A percentile compares a stretch with the other conserved stretches of the same genome.
These are phyloP conservation scores for Phymastichus coffea DNA, from an alignment of 1,140 invertebrate genomes.

Conservation along the genomic window DNA sequence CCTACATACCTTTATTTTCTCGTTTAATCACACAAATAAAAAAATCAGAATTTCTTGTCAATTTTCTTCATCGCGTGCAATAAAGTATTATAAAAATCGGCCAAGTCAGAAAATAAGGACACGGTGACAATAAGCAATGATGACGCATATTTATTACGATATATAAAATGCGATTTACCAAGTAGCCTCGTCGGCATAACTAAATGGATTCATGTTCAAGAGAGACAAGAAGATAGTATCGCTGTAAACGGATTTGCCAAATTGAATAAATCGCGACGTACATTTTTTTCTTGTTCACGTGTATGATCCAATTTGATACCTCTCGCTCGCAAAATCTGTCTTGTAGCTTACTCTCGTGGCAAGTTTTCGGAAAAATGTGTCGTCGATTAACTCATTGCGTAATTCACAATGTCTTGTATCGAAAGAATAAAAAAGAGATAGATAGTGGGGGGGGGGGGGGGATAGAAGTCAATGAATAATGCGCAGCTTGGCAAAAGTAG, in stretches of 20 bases:
- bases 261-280: conserved; percentile 20
- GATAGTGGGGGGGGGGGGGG: too few species aligned
- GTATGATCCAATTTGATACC: too few species aligned
- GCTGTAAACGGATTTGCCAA: conserved; percentile 15
- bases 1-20: too few species aligned
- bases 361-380: too few species aligned
- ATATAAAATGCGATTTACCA: conserved; percentile 8
- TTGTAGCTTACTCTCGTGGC: too few species aligned
- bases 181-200: not conserved
- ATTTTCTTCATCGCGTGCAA: not conserved
- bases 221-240: not conserved
- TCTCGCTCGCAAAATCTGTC: too few species aligned
- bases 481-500: too few species aligned
- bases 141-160: not conserved
- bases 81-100: not conserved
- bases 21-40: not conserved
- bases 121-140: conserved; percentile 5
- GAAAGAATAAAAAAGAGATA: too few species aligned
- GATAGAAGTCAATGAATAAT: too few species aligned
- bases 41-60: not conserved
- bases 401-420: too few species aligned
- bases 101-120: conserved; percentile 4
- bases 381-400: too few species aligned
- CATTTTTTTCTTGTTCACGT: not conserved
- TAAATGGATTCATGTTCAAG: conserved; percentile 24